Conservation (phyloP, 2,888 invertebrate species). For the Melanchra persicariae region DNA sequence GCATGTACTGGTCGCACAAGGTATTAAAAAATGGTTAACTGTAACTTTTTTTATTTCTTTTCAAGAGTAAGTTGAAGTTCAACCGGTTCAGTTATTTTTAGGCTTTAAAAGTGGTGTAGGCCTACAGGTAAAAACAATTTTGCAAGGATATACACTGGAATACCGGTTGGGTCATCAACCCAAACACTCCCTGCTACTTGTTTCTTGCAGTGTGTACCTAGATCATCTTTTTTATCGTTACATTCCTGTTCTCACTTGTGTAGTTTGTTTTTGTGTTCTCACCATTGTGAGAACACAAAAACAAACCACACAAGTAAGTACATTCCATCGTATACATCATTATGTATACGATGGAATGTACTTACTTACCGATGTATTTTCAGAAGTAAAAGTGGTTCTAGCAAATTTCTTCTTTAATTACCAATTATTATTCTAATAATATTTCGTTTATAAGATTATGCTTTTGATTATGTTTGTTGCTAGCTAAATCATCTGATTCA, state of each 20-base stretch:
- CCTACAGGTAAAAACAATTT: slow-evolving; percentile 2
- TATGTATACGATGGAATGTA: background rate
- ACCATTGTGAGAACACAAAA: no score
- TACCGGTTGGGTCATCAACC: slow-evolving; percentile 51
- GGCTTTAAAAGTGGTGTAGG: background rate
- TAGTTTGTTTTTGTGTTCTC: background rate
- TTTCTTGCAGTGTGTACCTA: slow-evolving; percentile 14
- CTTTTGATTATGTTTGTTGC: no score
- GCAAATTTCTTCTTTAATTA: background rate
- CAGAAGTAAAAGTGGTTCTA: background rate
- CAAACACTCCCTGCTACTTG: slow-evolving; percentile 22
- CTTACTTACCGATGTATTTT: background rate
- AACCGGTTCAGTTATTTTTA: slow-evolving; percentile 52
- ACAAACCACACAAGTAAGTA: no score
- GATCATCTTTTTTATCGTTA: slow-evolving; percentile 33
- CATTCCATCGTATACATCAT: no score
- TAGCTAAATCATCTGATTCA: no score
- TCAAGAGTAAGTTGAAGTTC: background rate
- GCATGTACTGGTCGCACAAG: background rate
- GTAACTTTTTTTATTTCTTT: slow-evolving; percentile 28
- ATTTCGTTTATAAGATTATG: no score
- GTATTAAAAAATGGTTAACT: slow-evolving; percentile 10
- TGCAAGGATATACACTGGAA: slow-evolving; percentile 33
- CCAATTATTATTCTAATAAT: no score
- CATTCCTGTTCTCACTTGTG: slow-evolving; percentile 18